phyloP scores from a whole-genome alignment of 2,888 invertebrate species.

The Pseudococcus longispinus region DNA sequence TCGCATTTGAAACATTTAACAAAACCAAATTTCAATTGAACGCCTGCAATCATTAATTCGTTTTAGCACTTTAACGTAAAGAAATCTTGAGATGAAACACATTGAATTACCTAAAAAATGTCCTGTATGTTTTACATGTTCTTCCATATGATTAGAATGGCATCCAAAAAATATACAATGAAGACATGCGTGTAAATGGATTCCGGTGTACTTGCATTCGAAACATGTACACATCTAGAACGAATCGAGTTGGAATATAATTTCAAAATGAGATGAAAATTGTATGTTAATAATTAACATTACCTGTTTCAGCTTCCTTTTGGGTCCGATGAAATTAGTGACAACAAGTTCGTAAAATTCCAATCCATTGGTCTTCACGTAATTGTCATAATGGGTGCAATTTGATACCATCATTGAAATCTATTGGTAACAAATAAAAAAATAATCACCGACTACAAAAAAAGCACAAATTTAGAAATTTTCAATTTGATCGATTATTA shows the following conservation, averaged over 20 bases:
- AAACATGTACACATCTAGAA: conserved; percentile 68
- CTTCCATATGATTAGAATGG: conserved; percentile 78
- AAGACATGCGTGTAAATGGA: conserved; percentile 83
- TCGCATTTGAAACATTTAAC: conserved; percentile 88
- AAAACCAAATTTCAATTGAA: conserved; percentile 88
- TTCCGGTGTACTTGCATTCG: conserved; percentile 78
- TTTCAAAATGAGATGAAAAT: background rate
- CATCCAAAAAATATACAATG: conserved; percentile 96
- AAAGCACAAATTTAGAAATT: background rate
- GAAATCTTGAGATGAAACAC: background rate
- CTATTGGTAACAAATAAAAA: background rate
- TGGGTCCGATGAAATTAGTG: conserved; percentile 53
- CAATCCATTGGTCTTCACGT: conserved; percentile 27
- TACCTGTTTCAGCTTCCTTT: conserved; percentile 47
- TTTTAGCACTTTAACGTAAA: too few relatives aligned
- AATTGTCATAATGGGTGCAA: conserved; percentile 51
- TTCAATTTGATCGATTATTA: background rate
- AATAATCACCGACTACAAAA: background rate
- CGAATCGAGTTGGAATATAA: background rate
- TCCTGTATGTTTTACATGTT: conserved; percentile 81
- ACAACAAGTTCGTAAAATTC: conserved; percentile 50
- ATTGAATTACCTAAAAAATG: conserved; percentile 73
- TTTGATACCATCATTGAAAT: conserved; percentile 24
- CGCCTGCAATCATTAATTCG: conserved; percentile 65
- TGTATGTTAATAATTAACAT: background rate